A percentile compares a stretch with the other conserved stretches of the same genome.
Evolutionary conservation across 1,140 invertebrate species (phyloP).

Genomic region (Brachionus koreanus): DNA sequence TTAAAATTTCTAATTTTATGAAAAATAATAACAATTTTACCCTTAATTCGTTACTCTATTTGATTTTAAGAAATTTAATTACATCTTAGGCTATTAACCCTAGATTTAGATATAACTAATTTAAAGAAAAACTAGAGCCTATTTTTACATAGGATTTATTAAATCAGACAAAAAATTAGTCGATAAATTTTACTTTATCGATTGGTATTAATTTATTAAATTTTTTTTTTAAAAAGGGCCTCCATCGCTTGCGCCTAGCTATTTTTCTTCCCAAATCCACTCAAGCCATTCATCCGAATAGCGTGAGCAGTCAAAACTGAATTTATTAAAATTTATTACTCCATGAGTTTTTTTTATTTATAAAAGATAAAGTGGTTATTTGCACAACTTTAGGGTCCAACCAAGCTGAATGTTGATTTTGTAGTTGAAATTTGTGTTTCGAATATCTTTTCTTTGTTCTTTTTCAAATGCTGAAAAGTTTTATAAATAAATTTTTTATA

Average conservation of each 20-base stretch:
- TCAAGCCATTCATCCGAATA: neutral
- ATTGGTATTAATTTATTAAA: neutral
- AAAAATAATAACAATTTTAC: neutral
- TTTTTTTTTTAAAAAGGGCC: neutral
- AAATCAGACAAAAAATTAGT: neutral
- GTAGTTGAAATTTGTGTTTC: neutral
- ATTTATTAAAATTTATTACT: neutral
- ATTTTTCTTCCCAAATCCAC: neutral
- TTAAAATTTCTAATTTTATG: neutral
- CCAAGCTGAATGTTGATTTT: neutral
- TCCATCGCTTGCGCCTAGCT: neutral
- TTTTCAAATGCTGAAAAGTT: neutral
- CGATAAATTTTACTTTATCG: conserved; percentile 34
- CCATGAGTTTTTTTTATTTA: neutral
- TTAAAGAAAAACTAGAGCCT: neutral
- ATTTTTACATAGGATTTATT: conserved; percentile 29
- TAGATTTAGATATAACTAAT: conserved; percentile 3
- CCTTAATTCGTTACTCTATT: neutral
- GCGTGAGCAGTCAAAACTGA: neutral
- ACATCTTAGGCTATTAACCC: conserved; percentile 43
- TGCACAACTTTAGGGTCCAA: neutral
- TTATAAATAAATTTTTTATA: neutral
- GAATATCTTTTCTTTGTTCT: neutral
- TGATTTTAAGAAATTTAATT: neutral
- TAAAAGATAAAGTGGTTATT: neutral